Conservation (phyloP, 2,888 invertebrate genomes). For the Drosophila helvetica region DNA sequence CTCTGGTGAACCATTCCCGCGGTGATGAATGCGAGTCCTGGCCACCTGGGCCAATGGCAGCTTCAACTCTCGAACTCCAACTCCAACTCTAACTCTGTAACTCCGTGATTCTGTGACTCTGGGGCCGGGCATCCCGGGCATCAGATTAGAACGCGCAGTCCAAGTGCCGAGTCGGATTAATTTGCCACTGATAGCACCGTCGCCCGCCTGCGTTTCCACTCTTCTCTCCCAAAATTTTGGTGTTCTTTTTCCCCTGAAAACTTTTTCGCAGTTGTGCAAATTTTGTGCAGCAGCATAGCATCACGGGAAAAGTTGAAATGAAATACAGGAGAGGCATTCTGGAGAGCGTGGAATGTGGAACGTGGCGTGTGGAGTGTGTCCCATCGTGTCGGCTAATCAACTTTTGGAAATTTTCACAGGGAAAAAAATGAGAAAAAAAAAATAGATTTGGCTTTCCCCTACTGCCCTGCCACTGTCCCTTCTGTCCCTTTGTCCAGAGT, state of each 20-base stretch:
- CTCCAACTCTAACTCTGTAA: background rate
- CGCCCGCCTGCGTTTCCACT: constrained; percentile 14
- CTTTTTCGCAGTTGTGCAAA: constrained; percentile 48
- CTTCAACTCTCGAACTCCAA: constrained; percentile 34
- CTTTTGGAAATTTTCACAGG: constrained; percentile 68
- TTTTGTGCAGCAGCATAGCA: constrained; percentile 47
- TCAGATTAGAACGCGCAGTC: constrained; percentile 25
- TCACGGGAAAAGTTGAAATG: constrained; percentile 46
- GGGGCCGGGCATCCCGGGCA: constrained; percentile 17
- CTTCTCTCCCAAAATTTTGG: background rate
- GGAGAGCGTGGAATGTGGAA: constrained; percentile 11
- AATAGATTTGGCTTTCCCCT: constrained; percentile 26
- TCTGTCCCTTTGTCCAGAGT: constrained; percentile 7
- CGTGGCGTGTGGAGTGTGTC: constrained; percentile 26
- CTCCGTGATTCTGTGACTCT: constrained; percentile 20
- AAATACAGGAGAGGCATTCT: constrained; percentile 38
- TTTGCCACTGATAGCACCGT: constrained; percentile 52
- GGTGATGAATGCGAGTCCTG: constrained; percentile 58
- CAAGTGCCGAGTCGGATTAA: constrained; percentile 48
- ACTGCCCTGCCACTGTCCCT: constrained; percentile 45
- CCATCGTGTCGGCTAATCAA: constrained; percentile 66
- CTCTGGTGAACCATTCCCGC: constrained; percentile 44
- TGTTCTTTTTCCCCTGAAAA: constrained; percentile 20
- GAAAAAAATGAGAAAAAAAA: constrained; percentile 37
- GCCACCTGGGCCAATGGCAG: constrained; percentile 31